Base-by-base conservation (phyloP, 2,888 invertebrate genomes). In the Penaeus monodon region DNA sequence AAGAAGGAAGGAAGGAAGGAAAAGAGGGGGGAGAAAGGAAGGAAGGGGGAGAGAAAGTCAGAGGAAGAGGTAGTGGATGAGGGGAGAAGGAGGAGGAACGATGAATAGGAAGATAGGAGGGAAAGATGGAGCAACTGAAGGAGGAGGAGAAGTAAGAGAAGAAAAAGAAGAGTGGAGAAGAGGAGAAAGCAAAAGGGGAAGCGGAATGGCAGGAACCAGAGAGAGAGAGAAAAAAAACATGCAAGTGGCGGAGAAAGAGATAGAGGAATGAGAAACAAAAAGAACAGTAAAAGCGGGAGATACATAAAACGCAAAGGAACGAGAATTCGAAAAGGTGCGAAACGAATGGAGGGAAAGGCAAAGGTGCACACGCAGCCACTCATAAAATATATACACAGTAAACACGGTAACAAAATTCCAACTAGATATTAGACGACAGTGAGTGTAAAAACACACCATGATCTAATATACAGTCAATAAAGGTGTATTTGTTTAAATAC, bases 381-480 rank as follows among this genome's bases (percentile, higher is more conserved):
- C 57, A 57, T 57, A 57, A 57, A 57, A 57, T 57, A 57, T 57
- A 57, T 57, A 57, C 57, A 57, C 57, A 17, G 57, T 57, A 57
- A 57, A 57, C 57, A 57, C 57, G 57, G 57, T 57, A 57, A 57
- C 57, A 57, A 57, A 57, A 57, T 57, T 57, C 17, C 57, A 57
- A 57, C 57, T 57, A 57, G 17, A 57, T 57, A 57, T 57, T 14
- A 38, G 29, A 38, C 73, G 22, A 29, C 29, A 38, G 73, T 73
- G 22, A 38, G 29, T 29, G 78, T 78, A 29, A n/a, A n/a, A 78
- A 78, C 38, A 63, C n/a, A 2, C 44, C 78, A 29, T 78, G 78
- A 78, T 49, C 78, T 78, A 78, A 78, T 24, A 78, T 57, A 78
- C 63, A 49, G 78, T 78, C 78, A 78, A 78, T 78, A 78, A 22